Evolutionary conservation across 2,113 vertebrate species (phyloP), one percentile per base, ranked within the genome.

Genomic region (Mirounga angustirostris): DNA sequence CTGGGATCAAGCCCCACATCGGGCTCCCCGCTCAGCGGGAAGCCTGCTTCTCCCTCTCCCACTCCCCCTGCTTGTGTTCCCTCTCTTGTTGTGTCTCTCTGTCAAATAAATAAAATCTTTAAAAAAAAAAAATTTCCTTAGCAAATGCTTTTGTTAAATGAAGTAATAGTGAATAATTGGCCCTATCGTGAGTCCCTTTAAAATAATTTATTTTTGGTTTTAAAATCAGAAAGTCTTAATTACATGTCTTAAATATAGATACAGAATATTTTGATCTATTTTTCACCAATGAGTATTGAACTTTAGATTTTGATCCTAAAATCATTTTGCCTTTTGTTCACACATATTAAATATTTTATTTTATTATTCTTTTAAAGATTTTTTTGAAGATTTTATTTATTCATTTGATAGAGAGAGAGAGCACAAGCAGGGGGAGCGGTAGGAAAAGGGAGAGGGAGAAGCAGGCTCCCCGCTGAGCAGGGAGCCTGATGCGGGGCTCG

Each of bases 261-360:
- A 50, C 8, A 50, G 28, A 50, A 46, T 91, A 88, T 56, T 87
- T 86, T 79, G 52, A 61, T 82, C 56, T 54, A 6, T 28, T 92
- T 89, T 89, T 65, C 50, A 15, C 3, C 65, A 85, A 74, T 81
- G 67, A 3, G 7, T 80, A 67, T 69, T 95, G 36, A 93, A 46
- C 7, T 67, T 97, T 54, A 67, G 30, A 40, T 89, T 89, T 89
- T 89, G 33, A 79, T 56, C 12, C 40, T 67, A 28, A 91, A 26
- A n/a, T 78, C 14, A 76, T 95, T 92, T 95, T 95, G 16, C 50
- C 16, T 46, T 61, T 95, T 82, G 21, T 16, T 87, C 69, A 65
- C 33, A 26, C n/a, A 58, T 52, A 58, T 80, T 84, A 46, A 46
- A 46, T 46, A 46, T 46, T 46, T 46, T 46, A 46, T 46, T 46